Evolutionary conservation across 2,797 vertebrate species (phyloP).

Genomic region (Sitta carolinensis): DNA sequence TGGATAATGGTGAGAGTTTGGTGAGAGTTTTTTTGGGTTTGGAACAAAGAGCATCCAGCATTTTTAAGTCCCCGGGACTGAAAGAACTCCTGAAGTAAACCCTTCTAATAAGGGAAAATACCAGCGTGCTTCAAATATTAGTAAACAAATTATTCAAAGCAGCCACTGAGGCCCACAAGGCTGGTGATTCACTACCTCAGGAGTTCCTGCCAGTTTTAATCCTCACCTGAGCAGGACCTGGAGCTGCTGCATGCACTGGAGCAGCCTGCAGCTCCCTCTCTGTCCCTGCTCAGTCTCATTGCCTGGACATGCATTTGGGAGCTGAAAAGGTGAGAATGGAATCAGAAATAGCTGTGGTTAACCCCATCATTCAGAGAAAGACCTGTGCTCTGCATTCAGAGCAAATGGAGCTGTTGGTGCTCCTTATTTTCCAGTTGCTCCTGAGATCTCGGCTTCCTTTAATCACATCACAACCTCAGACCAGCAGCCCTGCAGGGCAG

Average conservation of each 20-base stretch:
- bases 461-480: neutral
- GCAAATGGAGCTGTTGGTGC: neutral
- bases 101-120: conserved; percentile 42
- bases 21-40: neutral
- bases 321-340: neutral
- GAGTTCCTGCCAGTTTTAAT: conserved; percentile 13
- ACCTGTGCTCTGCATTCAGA: neutral
- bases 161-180: conserved; percentile 27
- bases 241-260: neutral
- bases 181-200: conserved; percentile 22
- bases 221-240: conserved; percentile 9
- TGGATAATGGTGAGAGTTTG: neutral
- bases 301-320: conserved; percentile 21
- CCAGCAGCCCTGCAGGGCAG: neutral
- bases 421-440: neutral
- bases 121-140: conserved; percentile 5
- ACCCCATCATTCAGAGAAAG: neutral
- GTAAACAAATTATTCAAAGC: conserved; percentile 54
- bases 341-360: conserved; percentile 53
- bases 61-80: neutral
- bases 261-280: conserved; percentile 28
- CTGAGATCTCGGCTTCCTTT: neutral
- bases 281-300: neutral
- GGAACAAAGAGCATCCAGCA: neutral
- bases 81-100: conserved; percentile 7